Evolutionary conservation across 1,140 invertebrate species (phyloP), one percentile per base, ranked within the genome.

Genomic region (Pseudomyrmex pallidus): DNA sequence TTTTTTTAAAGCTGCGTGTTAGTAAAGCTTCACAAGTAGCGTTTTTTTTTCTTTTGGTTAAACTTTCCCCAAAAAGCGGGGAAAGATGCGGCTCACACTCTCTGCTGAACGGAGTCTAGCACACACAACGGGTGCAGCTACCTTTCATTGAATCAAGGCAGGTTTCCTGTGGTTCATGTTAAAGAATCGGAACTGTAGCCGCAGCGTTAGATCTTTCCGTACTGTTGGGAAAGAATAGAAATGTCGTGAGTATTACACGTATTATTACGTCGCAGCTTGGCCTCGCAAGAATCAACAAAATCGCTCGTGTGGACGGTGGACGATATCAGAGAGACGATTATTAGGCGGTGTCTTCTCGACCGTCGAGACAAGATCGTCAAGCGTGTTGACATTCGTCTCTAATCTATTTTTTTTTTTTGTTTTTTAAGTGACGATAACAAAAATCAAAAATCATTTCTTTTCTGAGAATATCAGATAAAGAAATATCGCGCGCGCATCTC

Each of bases 181-280:
- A 97, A 98, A 98, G 96, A 98, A 97, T 96, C 97, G 96, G 96
- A 97, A 98, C 95, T 97, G 96, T 95, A 97, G 96, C 96, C 97
- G 96, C 96, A 97, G 96, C 95, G 97, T 97, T 96, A 97, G 96
- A 95, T 97, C 97, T 97, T 98, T 98, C 96, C 97, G 97, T 97
- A 98, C 97, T 98, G 97, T 95, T 96, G 93, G 90, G 92, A 93
- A 94, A 94, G 91, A 93, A 92, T 92, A 92, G 89, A 82, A 35
- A 35, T 84, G 76, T 87, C 88, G 82, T 85, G 83, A 91, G 82
- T 87, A 83, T 54, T 54, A 70, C 20, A 74, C 52, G 35, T 35
- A 35, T 35, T 35, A 50, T 62, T 62, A 86, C 25, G 68, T 87
- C 70, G 87, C 83, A 90, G 85, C 76, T 84, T 15, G 56, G 83